phyloP scores from a whole-genome alignment of 2,888 invertebrate species.

The Xiphydria camelus region DNA sequence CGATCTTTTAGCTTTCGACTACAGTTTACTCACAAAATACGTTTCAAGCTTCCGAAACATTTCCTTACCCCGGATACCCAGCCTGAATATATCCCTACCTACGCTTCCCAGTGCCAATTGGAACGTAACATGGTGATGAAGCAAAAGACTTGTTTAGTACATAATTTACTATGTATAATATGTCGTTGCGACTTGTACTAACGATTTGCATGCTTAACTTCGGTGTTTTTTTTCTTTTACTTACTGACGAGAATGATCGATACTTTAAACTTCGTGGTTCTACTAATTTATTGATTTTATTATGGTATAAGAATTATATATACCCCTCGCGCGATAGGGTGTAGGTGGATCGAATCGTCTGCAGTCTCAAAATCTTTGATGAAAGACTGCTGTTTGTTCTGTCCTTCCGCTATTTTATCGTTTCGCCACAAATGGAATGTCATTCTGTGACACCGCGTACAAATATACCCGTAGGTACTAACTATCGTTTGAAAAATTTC shows the following conservation, averaged over 20 bases:
- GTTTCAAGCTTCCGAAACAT: conserved; percentile 40
- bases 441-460: too few species aligned
- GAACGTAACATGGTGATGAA: conserved; percentile 39
- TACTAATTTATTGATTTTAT: conserved; percentile 16
- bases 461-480: too few species aligned
- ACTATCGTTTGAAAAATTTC: too few species aligned
- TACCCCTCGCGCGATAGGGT: too few species aligned
- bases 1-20: conserved; percentile 38
- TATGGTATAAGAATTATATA: too few species aligned
- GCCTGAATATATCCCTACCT: conserved; percentile 46
- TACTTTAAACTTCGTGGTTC: too few species aligned
- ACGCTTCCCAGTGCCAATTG: conserved; percentile 42
- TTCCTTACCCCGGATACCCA: conserved; percentile 34
- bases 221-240: conserved; percentile 9
- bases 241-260: conserved; percentile 2
- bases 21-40: conserved; percentile 43
- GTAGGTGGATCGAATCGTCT: too few species aligned
- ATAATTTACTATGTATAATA: too few species aligned
- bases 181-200: background rate
- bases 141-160: background rate
- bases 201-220: conserved; percentile 6
- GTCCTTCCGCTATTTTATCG: too few species aligned
- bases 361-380: too few species aligned
- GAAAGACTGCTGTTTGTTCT: too few species aligned
- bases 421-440: too few species aligned